These are phyloP conservation scores for Macrotis lagotis DNA, from an alignment of 2,113 vertebrate species.

Conservation along the genomic window DNA sequence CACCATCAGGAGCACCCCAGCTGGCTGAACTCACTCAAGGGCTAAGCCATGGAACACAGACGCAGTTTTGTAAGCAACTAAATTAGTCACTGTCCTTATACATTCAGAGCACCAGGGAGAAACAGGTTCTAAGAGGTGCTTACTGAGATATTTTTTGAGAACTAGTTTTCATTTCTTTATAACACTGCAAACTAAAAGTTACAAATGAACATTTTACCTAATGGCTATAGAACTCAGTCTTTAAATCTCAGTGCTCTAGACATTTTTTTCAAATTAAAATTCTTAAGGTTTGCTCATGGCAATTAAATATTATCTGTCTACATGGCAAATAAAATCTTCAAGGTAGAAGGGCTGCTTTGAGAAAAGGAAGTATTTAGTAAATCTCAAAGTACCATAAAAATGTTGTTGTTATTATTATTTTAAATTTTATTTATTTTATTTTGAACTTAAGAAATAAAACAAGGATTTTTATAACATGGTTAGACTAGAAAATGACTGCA, in stretches of 20 bases:
- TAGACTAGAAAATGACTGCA: no score
- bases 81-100: background rate
- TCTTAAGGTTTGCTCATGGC: no score
- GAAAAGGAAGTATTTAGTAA: background rate
- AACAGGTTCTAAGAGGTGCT: background rate
- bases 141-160: background rate
- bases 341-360: background rate
- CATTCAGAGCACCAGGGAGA: rapidly evolving
- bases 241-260: background rate
- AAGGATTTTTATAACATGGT: no score
- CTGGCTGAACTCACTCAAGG: background rate
- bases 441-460: no score
- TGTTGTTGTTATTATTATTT: background rate
- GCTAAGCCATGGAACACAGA: background rate
- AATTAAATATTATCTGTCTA: background rate
- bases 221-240: no score
- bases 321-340: background rate
- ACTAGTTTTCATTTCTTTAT: background rate
- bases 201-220: background rate
- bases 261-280: background rate
- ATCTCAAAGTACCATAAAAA: background rate
- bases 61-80: background rate
- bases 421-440: background rate
- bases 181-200: rapidly evolving
- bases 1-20: background rate